These are phyloP conservation scores for Atrichornis clamosus DNA, from an alignment of 2,113 vertebrate species.

Conservation along the genomic window DNA sequence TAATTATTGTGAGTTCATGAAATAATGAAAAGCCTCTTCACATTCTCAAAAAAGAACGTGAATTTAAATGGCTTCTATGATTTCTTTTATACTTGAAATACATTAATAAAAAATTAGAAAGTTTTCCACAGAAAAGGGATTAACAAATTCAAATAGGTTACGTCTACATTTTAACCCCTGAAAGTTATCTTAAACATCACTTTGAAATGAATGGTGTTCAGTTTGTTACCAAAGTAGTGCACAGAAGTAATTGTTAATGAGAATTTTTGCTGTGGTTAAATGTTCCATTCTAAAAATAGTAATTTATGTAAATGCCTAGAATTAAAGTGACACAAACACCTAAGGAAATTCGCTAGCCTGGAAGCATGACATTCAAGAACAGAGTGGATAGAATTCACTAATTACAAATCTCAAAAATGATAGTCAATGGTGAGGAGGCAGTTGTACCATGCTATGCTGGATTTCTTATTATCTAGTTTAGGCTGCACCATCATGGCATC, in stretches of 20 bases:
- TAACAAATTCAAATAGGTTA: neutral
- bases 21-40: slow-evolving; percentile 34
- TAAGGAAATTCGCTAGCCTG: neutral
- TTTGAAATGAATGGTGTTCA: neutral
- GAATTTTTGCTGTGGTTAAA: neutral
- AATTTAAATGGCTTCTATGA: neutral
- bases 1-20: neutral
- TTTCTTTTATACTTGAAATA: neutral
- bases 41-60: neutral
- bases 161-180: neutral
- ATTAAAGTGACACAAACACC: neutral
- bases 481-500: neutral
- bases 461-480: neutral
- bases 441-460: neutral
- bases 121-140: neutral
- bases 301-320: neutral
- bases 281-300: neutral
- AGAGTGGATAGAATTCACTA: neutral
- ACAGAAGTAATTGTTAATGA: neutral
- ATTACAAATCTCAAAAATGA: neutral
- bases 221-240: neutral
- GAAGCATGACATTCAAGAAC: neutral
- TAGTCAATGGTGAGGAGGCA: neutral
- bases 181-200: neutral
- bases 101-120: neutral